Conservation (phyloP, 2,888 invertebrate species). For the Epinotia nisella region DNA sequence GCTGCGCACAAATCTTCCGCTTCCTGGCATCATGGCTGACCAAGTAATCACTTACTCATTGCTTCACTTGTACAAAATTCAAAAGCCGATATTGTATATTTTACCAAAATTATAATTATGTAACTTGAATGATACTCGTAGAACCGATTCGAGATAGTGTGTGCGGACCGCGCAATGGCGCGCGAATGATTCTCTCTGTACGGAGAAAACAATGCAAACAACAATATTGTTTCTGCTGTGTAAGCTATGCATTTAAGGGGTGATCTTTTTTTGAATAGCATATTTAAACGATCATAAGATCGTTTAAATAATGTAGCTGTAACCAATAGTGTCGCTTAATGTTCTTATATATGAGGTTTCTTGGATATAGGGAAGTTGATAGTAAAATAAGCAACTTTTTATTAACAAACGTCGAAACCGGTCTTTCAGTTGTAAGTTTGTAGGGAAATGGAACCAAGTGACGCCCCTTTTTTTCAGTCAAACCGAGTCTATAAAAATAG, state of each 20-base stretch:
- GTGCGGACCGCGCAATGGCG: conserved; percentile 52
- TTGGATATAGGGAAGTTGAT: too few species aligned
- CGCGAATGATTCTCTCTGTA: conserved; percentile 57
- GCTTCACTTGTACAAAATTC: not conserved
- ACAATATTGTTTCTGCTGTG: conserved; percentile 72
- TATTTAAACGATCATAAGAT: not conserved
- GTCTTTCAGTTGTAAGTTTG: too few species aligned
- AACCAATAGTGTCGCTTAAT: not conserved
- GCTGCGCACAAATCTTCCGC: conserved; percentile 65
- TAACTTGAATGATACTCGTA: too few species aligned
- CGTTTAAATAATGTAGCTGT: not conserved
- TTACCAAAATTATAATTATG: not conserved
- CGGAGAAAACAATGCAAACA: conserved; percentile 76
- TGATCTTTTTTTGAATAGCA: conserved; percentile 46
- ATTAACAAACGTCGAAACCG: not conserved
- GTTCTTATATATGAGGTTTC: not conserved
- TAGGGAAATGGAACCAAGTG: too few species aligned
- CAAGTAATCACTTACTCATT: conserved; percentile 53
- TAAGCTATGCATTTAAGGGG: conserved; percentile 57
- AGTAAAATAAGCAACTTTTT: not conserved
- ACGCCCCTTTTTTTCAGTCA: too few species aligned
- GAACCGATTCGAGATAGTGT: conserved; percentile 50
- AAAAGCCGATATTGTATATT: not conserved
- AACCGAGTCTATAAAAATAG: too few species aligned
- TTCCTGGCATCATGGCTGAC: conserved; percentile 65